phyloP scores from a whole-genome alignment of 1,140 invertebrate species.

The Drosophila yakuba region DNA sequence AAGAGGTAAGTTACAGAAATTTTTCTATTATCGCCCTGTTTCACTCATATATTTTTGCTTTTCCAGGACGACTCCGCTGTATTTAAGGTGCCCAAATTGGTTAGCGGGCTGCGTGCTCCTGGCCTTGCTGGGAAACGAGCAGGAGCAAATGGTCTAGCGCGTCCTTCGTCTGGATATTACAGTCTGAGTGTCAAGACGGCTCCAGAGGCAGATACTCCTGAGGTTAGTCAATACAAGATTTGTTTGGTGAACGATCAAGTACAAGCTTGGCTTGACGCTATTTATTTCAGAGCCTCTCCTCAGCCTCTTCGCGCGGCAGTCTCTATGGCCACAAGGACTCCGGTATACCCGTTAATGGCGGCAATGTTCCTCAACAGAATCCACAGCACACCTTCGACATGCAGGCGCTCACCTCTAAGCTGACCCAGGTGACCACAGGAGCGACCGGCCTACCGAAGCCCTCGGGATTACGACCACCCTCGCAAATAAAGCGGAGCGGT shows the following conservation, averaged over 20 bases:
- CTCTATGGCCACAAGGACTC: conserved; percentile 61
- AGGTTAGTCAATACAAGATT: conserved; percentile 26
- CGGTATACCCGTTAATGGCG: conserved; percentile 25
- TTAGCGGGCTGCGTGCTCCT: conserved; percentile 68
- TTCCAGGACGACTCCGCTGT: conserved; percentile 51
- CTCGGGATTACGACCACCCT: conserved; percentile 72
- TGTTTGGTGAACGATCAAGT: background rate
- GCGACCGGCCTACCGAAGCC: conserved; percentile 79
- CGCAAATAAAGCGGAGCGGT: conserved; percentile 78
- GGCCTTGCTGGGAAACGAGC: conserved; percentile 34
- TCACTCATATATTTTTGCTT: background rate
- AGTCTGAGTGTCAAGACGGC: conserved; percentile 64
- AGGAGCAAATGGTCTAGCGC: conserved; percentile 65
- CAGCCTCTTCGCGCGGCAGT: conserved; percentile 78
- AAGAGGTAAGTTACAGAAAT: conserved; percentile 36
- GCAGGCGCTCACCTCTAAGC: conserved; percentile 56
- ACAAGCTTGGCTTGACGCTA: background rate
- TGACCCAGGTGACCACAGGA: conserved; percentile 69
- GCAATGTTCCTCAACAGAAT: conserved; percentile 32
- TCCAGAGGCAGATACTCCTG: conserved; percentile 59
- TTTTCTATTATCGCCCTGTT: background rate
- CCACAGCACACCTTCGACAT: conserved; percentile 33
- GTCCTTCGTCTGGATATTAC: conserved; percentile 81
- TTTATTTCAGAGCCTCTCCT: conserved; percentile 69
- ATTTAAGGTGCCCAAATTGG: conserved; percentile 74